Evolutionary conservation across 2,113 vertebrate genomes (phyloP), one percentile per base, ranked within the genome.

Genomic region (mouse (Mus musculus)): DNA sequence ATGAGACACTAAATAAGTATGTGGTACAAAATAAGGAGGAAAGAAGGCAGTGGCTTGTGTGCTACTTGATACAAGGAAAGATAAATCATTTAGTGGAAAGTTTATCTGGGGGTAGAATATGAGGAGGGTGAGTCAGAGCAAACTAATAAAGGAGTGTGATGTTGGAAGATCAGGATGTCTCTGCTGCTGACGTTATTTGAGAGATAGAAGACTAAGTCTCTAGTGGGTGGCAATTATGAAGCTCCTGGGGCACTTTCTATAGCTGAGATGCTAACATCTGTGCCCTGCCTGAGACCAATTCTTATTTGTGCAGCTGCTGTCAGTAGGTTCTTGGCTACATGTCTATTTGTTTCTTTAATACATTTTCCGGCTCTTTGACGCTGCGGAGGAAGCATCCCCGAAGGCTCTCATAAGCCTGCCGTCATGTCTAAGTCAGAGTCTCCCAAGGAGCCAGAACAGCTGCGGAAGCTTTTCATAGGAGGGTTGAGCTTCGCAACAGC

Each of bases 91-190:
- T 9, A 7, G 9, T 90, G 85, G 89, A 93, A 96, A 90, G 72
- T 71, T 97, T 69, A 93, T 87, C 69, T 89, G 96, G 33, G 93
- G 17, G 71, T 67, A 78, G 95, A 87, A 59, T 36, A 39, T 46
- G 81, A 95, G 92, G 56, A 89, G 72, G 28, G 52, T 98, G 97
- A 97, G 93, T 97, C 97, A 97, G 95, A 96, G 88, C 26, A 89
- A 76, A 95, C 90, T 96, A 97, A 97, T 97, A 92, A 95, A 96
- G 59, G 82, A 89, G 85, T 69, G 85, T 89, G 95, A 90, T 90
- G 90, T 46, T 86, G 80, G 22, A 81, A 90, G 49, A 84, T 67
- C 81, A 71, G 86, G 67, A 88, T 90, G 89, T 87, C 17, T 10
- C 65, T n/a, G 14, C 90, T 88, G 93, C 93, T 97, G 97, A 95